Evolutionary conservation across 2,113 vertebrate species (phyloP).

Genomic region (Mesembrinibis cayennensis): DNA sequence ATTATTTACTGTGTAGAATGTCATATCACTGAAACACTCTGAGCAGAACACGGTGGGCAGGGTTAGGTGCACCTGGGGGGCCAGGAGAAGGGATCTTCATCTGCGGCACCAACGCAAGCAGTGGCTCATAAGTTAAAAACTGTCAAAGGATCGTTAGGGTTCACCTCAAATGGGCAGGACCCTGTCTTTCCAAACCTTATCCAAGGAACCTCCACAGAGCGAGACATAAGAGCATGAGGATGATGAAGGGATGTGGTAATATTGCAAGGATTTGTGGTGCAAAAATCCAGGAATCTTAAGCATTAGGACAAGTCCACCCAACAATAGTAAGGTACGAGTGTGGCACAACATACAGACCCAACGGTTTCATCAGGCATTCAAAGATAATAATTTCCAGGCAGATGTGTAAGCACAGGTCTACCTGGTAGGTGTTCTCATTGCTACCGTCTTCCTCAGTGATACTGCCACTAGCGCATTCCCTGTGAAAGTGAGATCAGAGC

Average conservation of each 20-base stretch:
- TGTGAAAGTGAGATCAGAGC: neutral
- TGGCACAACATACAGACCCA: neutral
- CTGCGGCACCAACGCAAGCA: neutral
- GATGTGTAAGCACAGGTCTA: neutral
- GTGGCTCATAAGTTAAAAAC: neutral
- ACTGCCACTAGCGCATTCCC: neutral
- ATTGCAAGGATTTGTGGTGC: neutral
- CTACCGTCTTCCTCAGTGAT: neutral
- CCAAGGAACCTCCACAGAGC: neutral
- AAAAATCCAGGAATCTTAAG: neutral
- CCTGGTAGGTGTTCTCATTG: neutral
- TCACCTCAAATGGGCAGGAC: neutral
- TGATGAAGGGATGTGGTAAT: neutral
- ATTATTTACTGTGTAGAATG: neutral
- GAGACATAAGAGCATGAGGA: rapidly evolving
- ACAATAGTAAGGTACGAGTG: neutral
- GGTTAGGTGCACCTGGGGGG: neutral
- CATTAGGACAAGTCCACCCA: rapidly evolving
- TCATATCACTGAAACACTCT: neutral
- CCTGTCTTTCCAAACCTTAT: neutral
- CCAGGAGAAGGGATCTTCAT: neutral
- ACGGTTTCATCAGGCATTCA: rapidly evolving
- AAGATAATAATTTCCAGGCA: neutral
- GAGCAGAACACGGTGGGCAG: neutral
- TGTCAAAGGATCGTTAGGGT: neutral